phyloP scores from a whole-genome alignment of 35 echinoderm and acorn worm species.

The Stichopus chloronotus region DNA sequence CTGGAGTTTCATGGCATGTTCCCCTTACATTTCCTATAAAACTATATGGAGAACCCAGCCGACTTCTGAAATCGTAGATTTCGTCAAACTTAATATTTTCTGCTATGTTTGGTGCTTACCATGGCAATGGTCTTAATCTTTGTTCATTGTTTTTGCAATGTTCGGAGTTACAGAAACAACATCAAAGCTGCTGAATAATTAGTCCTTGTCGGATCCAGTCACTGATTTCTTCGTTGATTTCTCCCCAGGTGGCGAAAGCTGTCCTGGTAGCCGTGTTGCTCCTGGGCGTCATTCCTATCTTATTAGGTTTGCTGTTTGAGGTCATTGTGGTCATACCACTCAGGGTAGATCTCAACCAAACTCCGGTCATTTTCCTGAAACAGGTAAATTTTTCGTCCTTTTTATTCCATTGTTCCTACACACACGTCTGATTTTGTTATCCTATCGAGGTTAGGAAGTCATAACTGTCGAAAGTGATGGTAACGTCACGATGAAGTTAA shows the following conservation, averaged over 20 bases:
- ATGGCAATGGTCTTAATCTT: too few species aligned
- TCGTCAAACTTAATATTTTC: too few species aligned
- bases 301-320: constrained; percentile 92
- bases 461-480: neutral
- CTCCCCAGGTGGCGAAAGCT: constrained; percentile 75
- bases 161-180: too few species aligned
- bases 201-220: neutral
- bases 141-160: too few species aligned
- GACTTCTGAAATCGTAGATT: too few species aligned
- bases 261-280: constrained; percentile 85
- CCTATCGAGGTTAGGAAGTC: neutral
- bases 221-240: neutral
- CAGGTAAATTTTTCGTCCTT: constrained; percentile 65
- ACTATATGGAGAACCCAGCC: too few species aligned
- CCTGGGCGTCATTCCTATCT: constrained; percentile 83
- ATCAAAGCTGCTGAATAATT: neutral
- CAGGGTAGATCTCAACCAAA: constrained; percentile 89
- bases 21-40: too few species aligned
- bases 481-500: neutral
- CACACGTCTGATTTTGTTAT: neutral
- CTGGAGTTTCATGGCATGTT: too few species aligned
- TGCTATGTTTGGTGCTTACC: too few species aligned
- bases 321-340: constrained; percentile 89
- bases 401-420: neutral
- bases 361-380: constrained; percentile 90